Conservation (phyloP, 2,797 vertebrate genomes). For the Lutjanus campechanus region DNA sequence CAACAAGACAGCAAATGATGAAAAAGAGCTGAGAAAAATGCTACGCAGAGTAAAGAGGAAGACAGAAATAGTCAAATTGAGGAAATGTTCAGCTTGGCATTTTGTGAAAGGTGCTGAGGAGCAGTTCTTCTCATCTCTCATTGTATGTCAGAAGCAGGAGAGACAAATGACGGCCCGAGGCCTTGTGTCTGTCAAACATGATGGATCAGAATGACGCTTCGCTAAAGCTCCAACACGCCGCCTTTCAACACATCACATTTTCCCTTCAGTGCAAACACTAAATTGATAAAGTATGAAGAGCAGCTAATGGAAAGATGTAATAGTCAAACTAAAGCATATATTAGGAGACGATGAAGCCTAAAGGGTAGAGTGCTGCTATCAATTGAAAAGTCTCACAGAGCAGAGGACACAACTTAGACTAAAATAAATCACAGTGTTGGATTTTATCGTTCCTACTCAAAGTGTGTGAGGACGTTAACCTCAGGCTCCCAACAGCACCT, state of each 20-base stretch:
- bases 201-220: constrained; percentile 80
- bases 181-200: constrained; percentile 79
- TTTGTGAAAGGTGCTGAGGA: constrained; percentile 78
- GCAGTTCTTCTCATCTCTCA: constrained; percentile 73
- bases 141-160: constrained; percentile 62
- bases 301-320: constrained; percentile 81
- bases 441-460: constrained; percentile 79
- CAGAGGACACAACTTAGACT: constrained; percentile 61
- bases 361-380: constrained; percentile 67
- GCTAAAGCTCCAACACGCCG: constrained; percentile 68
- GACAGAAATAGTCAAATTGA: constrained; percentile 60
- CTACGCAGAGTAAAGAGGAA: constrained; percentile 3
- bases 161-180: constrained; percentile 78
- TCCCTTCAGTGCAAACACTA: constrained; percentile 81
- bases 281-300: constrained; percentile 79
- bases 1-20: constrained; percentile 20
- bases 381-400: constrained; percentile 58
- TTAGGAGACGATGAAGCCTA: constrained; percentile 74
- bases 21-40: constrained; percentile 16
- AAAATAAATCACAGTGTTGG: constrained; percentile 76
- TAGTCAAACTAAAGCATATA: constrained; percentile 85
- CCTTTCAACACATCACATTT: constrained; percentile 77
- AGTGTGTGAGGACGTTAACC: constrained; percentile 72
- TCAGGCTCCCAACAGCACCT: constrained; percentile 58
- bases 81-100: constrained; percentile 77